phyloP scores from a whole-genome alignment of 2,888 invertebrate genomes.

The Dascillus cervinus region DNA sequence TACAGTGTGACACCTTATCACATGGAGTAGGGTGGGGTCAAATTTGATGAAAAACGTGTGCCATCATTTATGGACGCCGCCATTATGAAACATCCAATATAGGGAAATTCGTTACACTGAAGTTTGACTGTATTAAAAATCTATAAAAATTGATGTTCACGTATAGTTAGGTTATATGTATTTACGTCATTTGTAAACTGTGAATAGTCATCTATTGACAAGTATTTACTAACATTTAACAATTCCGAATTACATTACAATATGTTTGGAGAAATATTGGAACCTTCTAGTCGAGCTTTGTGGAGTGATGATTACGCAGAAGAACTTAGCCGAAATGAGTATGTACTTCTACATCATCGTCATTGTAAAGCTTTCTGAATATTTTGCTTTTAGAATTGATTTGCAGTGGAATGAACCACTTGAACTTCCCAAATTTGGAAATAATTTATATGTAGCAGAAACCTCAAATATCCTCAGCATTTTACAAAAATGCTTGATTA shows the following conservation, averaged over 20 bases:
- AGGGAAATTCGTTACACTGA: no score
- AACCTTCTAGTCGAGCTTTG: constrained; percentile 36
- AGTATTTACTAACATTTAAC: not conserved
- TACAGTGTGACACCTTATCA: no score
- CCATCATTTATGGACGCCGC: no score
- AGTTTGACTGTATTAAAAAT: no score
- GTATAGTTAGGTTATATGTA: no score
- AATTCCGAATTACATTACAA: not conserved
- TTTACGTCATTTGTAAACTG: constrained; percentile 4
- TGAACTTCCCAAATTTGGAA: constrained; percentile 9
- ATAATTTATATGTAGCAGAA: constrained; percentile 17
- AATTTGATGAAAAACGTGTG: no score
- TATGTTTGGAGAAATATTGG: constrained; percentile 38
- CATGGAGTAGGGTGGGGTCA: no score
- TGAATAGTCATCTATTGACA: not conserved
- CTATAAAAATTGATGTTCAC: no score
- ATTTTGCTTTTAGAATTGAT: constrained; percentile 19
- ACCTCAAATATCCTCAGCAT: constrained; percentile 16
- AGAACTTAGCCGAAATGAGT: no score
- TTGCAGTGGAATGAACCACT: constrained; percentile 21
- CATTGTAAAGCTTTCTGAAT: not conserved
- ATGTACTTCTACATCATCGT: not conserved
- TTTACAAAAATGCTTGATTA: constrained; percentile 15
- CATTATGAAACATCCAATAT: no score
- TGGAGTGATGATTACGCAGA: constrained; percentile 35